Evolutionary conservation across 2,888 invertebrate species (phyloP).

Genomic region (Rhopalosiphum nymphaeae): DNA sequence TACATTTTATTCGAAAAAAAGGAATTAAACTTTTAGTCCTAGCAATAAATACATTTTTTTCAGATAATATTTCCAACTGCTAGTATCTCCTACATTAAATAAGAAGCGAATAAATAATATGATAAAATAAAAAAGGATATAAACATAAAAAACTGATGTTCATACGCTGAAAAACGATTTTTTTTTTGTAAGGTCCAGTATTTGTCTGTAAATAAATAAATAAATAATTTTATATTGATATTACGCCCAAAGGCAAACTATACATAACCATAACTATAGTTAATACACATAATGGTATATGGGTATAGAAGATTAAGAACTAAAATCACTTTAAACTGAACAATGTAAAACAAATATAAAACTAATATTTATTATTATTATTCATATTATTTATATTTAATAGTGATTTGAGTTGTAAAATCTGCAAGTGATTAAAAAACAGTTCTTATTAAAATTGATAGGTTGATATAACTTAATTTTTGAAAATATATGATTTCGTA

Average conservation of each 20-base stretch:
- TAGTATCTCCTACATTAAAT: not conserved
- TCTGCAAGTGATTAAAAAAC: not conserved
- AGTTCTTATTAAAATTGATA: not conserved
- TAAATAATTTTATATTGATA: not conserved
- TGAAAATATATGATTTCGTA: not conserved
- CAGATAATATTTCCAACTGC: not conserved
- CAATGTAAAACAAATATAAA: not conserved
- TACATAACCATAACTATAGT: not conserved
- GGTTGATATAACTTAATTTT: not conserved
- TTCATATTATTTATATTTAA: no score
- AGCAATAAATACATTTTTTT: not conserved
- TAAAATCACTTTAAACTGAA: not conserved
- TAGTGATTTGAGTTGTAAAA: not conserved
- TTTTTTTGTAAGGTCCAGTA: not conserved
- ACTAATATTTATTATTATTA: no score
- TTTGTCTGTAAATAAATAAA: not conserved
- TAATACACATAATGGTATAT: not conserved
- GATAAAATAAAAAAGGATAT: not conserved
- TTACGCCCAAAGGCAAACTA: not conserved
- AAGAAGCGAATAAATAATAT: not conserved
- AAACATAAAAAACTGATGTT: not conserved
- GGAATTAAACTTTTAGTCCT: not conserved
- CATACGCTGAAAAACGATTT: not conserved
- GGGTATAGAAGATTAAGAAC: not conserved
- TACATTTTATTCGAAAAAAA: not conserved